These are phyloP conservation scores for Cerastoderma edule DNA, from an alignment of 2,888 invertebrate species.

Conservation along the genomic window DNA sequence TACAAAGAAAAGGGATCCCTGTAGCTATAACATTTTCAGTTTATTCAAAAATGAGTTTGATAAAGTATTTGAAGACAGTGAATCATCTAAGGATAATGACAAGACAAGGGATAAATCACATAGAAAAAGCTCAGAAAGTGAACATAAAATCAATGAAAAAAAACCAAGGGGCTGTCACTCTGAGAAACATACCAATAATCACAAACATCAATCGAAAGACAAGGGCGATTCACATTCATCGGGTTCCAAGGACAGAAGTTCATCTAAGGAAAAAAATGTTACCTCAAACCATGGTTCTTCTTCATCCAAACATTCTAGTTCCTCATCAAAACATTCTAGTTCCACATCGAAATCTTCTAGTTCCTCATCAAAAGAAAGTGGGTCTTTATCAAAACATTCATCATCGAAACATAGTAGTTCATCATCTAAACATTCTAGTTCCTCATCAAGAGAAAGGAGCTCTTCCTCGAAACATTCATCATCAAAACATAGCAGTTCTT, in stretches of 20 bases:
- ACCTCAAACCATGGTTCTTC: not conserved
- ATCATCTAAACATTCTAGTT: conserved; percentile 19
- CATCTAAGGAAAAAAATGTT: conserved; percentile 22
- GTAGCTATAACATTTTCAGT: conserved; percentile 49
- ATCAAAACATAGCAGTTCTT: not conserved
- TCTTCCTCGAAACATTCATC: not conserved
- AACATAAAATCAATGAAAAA: conserved; percentile 17
- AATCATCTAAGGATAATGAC: conserved; percentile 6
- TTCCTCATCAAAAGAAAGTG: conserved; percentile 23
- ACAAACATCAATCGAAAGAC: conserved; percentile 22
- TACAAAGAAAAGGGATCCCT: conserved; percentile 2
- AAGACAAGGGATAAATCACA: not conserved
- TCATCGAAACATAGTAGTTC: conserved; percentile 16
- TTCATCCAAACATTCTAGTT: conserved; percentile 12
- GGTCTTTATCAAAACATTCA: conserved; percentile 16
- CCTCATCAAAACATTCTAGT: conserved; percentile 16
- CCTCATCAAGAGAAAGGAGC: conserved; percentile 16
- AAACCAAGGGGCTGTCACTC: not conserved
- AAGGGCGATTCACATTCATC: conserved; percentile 8
- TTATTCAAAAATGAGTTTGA: conserved; percentile 57
- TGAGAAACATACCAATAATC: conserved; percentile 15
- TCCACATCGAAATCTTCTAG: conserved; percentile 23
- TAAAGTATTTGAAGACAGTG: conserved; percentile 34
- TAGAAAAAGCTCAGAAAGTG: conserved; percentile 9
- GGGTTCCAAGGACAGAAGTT: conserved; percentile 28